A percentile compares a stretch with the other conserved stretches of the same genome.
These are phyloP conservation scores for Leucosticte australis DNA, from an alignment of 2,113 vertebrate species.

Conservation along the genomic window DNA sequence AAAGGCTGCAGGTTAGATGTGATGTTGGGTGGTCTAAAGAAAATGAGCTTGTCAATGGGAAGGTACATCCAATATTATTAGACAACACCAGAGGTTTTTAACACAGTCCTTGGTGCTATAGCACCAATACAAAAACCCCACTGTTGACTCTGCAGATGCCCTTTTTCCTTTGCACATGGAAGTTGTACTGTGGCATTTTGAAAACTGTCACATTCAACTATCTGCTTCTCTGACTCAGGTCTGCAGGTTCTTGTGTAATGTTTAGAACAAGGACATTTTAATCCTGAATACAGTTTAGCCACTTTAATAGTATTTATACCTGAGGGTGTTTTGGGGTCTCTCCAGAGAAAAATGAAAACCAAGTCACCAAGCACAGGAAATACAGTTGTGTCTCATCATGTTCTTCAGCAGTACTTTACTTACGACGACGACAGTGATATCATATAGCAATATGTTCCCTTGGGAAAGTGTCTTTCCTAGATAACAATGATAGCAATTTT, in stretches of 20 bases:
- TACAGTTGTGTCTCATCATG: neutral
- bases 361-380: neutral
- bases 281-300: neutral
- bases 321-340: neutral
- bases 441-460: neutral
- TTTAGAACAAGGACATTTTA: neutral
- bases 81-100: neutral
- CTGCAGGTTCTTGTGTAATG: neutral
- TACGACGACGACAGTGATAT: neutral
- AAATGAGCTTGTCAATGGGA: slow-evolving; percentile 45
- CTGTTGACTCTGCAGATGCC: neutral
- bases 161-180: neutral
- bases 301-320: neutral
- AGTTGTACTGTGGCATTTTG: neutral
- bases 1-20: slow-evolving; percentile 57
- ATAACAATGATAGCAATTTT: neutral
- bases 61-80: neutral
- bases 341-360: neutral
- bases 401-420: neutral
- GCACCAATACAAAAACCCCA: neutral
- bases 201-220: neutral
- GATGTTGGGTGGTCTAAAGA: slow-evolving; percentile 66
- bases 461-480: neutral
- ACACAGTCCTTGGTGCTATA: neutral
- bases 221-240: neutral